These are phyloP conservation scores for Cyphomyrmex costatus DNA, from an alignment of 1,140 invertebrate genomes.

Conservation along the genomic window DNA sequence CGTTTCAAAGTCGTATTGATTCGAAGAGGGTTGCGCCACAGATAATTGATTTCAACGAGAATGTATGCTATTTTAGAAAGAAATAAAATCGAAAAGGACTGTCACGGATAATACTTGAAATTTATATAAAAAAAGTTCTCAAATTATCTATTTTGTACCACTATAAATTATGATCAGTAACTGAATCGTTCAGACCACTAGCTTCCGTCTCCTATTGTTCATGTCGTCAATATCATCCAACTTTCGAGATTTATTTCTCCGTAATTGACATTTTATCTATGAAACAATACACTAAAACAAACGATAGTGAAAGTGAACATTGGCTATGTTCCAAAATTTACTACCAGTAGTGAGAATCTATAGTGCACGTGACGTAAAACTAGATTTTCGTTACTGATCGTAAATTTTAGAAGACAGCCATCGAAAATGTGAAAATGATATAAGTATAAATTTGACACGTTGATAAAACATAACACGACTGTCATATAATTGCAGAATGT, in stretches of 20 bases:
- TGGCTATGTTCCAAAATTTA: no score
- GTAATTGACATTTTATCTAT: neutral
- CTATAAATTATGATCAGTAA: neutral
- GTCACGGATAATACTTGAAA: neutral
- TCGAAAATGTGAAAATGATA: conserved; percentile 24
- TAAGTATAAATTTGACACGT: neutral
- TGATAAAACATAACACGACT: neutral
- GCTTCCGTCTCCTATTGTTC: neutral
- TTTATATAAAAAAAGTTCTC: neutral
- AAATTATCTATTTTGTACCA: neutral
- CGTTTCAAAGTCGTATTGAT: conserved; percentile 57
- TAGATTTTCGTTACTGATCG: no score
- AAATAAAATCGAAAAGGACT: neutral
- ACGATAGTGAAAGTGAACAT: conserved; percentile 21
- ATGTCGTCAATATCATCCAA: neutral
- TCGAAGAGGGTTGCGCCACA: conserved; percentile 23
- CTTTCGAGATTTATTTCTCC: neutral
- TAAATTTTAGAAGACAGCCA: no score
- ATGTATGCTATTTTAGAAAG: neutral
- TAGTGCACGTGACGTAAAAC: no score
- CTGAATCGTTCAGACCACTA: neutral
- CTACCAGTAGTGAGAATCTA: no score
- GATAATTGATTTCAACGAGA: conserved; percentile 35
- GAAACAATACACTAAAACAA: conserved; percentile 27
- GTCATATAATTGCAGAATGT: neutral